Percentiles rank a stretch among this genome's conserved stretches.
These are phyloP conservation scores for Drosophila sordidula DNA, from an alignment of 2,888 invertebrate species.

Conservation along the genomic window DNA sequence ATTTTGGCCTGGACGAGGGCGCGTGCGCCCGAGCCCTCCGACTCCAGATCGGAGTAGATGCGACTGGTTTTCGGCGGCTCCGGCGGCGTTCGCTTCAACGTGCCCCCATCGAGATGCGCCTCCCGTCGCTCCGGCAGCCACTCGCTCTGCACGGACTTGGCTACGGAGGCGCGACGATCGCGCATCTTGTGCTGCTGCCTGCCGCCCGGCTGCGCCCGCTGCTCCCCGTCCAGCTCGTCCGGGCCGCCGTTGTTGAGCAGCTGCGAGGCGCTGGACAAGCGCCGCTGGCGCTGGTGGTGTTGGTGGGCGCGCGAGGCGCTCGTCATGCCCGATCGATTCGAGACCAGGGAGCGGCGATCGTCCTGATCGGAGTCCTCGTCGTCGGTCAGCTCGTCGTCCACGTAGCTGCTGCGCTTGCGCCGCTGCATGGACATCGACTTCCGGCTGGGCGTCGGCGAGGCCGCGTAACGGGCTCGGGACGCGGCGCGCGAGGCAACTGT, in stretches of 20 bases:
- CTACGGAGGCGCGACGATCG: conserved; percentile 77
- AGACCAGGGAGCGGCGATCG: conserved; percentile 84
- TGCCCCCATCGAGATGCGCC: conserved; percentile 50
- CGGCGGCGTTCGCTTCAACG: conserved; percentile 49
- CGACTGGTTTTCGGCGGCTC: conserved; percentile 71
- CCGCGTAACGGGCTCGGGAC: conserved; percentile 88
- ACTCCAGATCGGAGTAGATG: conserved; percentile 84
- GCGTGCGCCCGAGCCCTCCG: conserved; percentile 83
- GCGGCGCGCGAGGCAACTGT: conserved; percentile 85
- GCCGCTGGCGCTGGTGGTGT: conserved; percentile 68
- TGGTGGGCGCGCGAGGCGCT: conserved; percentile 68
- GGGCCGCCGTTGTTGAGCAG: conserved; percentile 55
- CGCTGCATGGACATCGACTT: conserved; percentile 88
- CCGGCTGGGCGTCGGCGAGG: conserved; percentile 90
- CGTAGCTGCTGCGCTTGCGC: conserved; percentile 85
- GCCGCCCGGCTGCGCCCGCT: conserved; percentile 34
- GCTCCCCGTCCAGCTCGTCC: conserved; percentile 75
- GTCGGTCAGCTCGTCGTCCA: conserved; percentile 86
- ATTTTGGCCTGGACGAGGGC: conserved; percentile 85
- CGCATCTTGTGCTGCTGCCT: conserved; percentile 64
- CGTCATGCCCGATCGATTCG: conserved; percentile 82
- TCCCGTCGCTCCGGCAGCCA: conserved; percentile 76
- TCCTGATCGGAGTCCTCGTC: conserved; percentile 88
- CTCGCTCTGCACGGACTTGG: conserved; percentile 82
- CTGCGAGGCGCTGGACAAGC: conserved; percentile 83